These are phyloP conservation scores for Halcyon smyrnensis DNA, from an alignment of 2,797 vertebrate genomes.

Conservation along the genomic window DNA sequence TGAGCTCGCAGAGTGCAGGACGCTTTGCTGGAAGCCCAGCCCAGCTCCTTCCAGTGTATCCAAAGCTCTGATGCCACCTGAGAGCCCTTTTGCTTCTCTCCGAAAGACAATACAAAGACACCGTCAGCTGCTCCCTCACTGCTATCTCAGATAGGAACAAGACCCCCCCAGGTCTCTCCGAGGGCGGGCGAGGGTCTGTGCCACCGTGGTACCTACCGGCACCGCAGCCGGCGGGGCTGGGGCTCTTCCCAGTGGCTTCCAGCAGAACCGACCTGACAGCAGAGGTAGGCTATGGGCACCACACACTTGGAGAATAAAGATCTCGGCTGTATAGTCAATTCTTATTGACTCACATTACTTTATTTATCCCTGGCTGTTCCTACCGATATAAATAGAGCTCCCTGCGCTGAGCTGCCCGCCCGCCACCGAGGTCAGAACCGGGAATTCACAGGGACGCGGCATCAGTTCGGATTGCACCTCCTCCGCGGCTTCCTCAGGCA, in stretches of 20 bases:
- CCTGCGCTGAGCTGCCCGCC: not conserved
- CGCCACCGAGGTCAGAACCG: not conserved
- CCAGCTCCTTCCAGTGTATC: not conserved
- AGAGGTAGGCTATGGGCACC: not conserved
- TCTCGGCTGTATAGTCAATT: conserved; percentile 3
- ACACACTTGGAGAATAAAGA: not conserved
- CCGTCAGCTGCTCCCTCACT: not conserved
- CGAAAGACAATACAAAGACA: rapidly evolving
- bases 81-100: not conserved
- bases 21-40: not conserved
- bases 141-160: rapidly evolving
- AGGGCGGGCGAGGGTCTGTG: not conserved
- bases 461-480: not conserved
- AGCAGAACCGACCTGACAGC: not conserved
- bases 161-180: rapidly evolving
- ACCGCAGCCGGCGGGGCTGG: rapidly evolving
- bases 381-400: conserved; percentile 42
- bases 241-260: not conserved
- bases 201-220: not conserved
- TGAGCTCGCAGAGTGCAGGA: rapidly evolving
- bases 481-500: not conserved
- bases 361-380: conserved; percentile 65
- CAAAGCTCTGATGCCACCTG: not conserved
- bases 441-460: conserved; percentile 33
- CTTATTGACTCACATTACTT: conserved; percentile 45